phyloP scores from a whole-genome alignment of 2,888 invertebrate species.

The Scotopteryx bipunctaria region DNA sequence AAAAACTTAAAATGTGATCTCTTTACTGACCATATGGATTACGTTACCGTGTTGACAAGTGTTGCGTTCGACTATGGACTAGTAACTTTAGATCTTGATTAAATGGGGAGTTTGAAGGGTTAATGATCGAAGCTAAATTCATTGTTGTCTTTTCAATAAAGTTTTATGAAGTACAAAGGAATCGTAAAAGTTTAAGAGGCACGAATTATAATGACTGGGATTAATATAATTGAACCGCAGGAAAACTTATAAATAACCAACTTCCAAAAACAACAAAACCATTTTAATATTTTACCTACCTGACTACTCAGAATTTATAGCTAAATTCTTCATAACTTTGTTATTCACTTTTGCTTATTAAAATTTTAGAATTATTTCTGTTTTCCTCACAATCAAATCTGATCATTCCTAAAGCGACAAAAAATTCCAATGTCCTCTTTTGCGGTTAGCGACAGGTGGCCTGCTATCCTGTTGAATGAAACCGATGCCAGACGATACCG shows the following conservation, averaged over 20 bases:
- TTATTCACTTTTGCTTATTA: too few relatives aligned
- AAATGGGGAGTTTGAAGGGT: conserved; percentile 15
- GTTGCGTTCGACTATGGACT: conserved; percentile 10
- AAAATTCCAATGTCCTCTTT: conserved; percentile 9
- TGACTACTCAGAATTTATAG: too few relatives aligned
- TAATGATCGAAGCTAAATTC: too few relatives aligned
- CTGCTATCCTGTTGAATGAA: conserved; percentile 21
- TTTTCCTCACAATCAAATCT: neutral
- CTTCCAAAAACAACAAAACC: too few relatives aligned
- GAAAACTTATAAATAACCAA: too few relatives aligned
- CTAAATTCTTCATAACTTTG: too few relatives aligned
- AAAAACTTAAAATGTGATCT: conserved; percentile 51
- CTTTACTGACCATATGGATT: conserved; percentile 67
- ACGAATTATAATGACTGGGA: too few relatives aligned
- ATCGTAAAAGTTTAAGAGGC: conserved; percentile 13
- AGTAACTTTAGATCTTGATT: conserved; percentile 22
- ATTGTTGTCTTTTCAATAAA: conserved; percentile 24
- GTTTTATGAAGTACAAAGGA: conserved; percentile 31
- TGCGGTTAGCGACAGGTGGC: conserved; percentile 31
- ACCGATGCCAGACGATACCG: conserved; percentile 18
- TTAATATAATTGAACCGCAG: too few relatives aligned
- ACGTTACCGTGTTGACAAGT: conserved; percentile 53
- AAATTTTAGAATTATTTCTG: too few relatives aligned
- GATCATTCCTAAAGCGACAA: neutral
- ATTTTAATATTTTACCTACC: too few relatives aligned